Base-by-base conservation (phyloP, 2,113 vertebrate genomes). In the Leucopsar rothschildi region DNA sequence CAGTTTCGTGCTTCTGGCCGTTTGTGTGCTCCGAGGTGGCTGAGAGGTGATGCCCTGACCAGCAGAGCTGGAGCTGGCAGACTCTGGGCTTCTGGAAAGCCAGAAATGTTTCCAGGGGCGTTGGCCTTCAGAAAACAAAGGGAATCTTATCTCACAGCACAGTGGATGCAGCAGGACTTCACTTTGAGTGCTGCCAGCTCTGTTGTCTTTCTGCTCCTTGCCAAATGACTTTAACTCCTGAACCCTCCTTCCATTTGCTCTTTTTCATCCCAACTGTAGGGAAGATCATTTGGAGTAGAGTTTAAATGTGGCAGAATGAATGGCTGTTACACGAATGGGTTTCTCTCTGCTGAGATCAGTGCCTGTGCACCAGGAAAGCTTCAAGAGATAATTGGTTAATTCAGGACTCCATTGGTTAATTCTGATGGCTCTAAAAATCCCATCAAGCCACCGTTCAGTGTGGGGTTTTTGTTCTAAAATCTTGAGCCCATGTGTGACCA, bases 1-100 rank as follows among this genome's bases (percentile, higher is more conserved):
- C 49, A 33, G 19, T 76, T 68, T 40, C 0, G 0, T 7, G 1
- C 15, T 33, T 50, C 19, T 47, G 56, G 37, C 56, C 6, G 0
- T 18, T 2, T 10, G 29, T 39, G 35, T n/a, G 44, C 77, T 35
- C 45, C 4, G 12, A 53, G 73, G 65, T 66, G 69, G 47, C 66
- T 70, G 52, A 28, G 72, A 33, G 49, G 9, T 12, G 37, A 8
- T 83, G 82, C 66, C 80, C 56, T 55, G 56, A 21, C 2, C 83
- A 86, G 82, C 44, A 1, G 8, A 7, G 25, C 27, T 35, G 44
- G 75, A 65, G 57, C 76, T 90, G 81, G 68, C 72, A 68, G 56
- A 25, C 40, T 82, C 47, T 17, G 72, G 4, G 25, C 80, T 72
- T 42, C 40, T 86, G 92, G 31, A 40, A 45, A 80, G 45, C 3